These are phyloP conservation scores for Malacosoma neustria DNA, from an alignment of 2,888 invertebrate genomes.

Conservation along the genomic window DNA sequence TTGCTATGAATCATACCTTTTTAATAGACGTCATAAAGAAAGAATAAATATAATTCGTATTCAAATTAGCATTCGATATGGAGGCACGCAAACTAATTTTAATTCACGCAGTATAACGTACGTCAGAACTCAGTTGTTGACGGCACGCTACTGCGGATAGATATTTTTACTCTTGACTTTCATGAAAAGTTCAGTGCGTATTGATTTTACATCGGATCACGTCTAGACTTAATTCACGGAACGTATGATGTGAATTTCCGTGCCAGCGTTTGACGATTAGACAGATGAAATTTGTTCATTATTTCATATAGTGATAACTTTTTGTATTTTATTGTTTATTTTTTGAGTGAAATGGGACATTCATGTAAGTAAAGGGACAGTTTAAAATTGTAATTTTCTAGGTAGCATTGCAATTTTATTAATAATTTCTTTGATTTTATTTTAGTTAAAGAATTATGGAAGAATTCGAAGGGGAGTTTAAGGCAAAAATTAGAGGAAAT, in stretches of 20 bases:
- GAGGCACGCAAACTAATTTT: constrained; percentile 37
- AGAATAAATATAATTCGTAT: constrained; percentile 12
- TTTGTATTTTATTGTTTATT: constrained; percentile 7
- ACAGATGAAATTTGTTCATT: constrained; percentile 26
- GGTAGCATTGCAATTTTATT: constrained; percentile 1
- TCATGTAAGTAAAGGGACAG: constrained; percentile 40
- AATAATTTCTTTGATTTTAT: constrained; percentile 20
- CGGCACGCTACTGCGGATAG: constrained; percentile 53
- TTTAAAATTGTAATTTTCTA: no score
- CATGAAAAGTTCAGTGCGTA: constrained; percentile 36
- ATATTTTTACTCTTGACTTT: constrained; percentile 40
- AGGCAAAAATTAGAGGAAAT: constrained; percentile 83
- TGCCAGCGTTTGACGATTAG: constrained; percentile 25
- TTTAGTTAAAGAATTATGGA: constrained; percentile 55
- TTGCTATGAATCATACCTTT: background rate
- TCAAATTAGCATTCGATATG: constrained; percentile 20
- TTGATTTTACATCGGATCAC: constrained; percentile 44
- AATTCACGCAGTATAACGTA: constrained; percentile 48
- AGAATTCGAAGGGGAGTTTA: constrained; percentile 47
- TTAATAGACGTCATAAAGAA: constrained; percentile 2
- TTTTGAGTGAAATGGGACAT: constrained; percentile 37
- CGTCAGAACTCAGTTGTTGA: constrained; percentile 61
- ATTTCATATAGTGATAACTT: constrained; percentile 6
- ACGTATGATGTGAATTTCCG: constrained; percentile 37
- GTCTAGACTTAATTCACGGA: constrained; percentile 21